Conservation (phyloP, 2,797 vertebrate genomes). For the Erethizon dorsatum region DNA sequence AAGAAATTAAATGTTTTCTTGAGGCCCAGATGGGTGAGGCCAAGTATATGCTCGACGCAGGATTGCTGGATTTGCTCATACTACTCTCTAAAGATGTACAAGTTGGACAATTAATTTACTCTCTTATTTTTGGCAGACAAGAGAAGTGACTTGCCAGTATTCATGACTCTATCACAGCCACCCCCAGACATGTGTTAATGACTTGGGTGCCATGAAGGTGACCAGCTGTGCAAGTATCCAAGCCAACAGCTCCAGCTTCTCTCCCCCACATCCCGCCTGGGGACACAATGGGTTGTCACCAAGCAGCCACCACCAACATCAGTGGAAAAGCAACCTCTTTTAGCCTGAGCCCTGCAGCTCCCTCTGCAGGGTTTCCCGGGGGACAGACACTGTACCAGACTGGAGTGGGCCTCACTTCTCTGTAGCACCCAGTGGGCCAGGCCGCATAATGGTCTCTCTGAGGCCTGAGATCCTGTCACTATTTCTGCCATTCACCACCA, state of each 20-base stretch:
- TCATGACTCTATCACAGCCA: not conserved
- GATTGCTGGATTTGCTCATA: not conserved
- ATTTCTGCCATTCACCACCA: not conserved
- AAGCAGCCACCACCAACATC: not conserved
- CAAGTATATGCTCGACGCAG: rapidly evolving
- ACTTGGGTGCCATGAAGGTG: not conserved
- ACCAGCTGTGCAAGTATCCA: rapidly evolving
- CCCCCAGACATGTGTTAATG: not conserved
- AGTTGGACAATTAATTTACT: not conserved
- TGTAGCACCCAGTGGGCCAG: rapidly evolving
- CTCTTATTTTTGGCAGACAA: not conserved
- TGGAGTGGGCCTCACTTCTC: rapidly evolving
- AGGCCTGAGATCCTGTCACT: not conserved
- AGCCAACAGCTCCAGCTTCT: not conserved
- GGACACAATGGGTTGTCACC: rapidly evolving
- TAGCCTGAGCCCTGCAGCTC: not conserved
- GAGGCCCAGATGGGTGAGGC: not conserved
- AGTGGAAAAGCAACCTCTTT: not conserved
- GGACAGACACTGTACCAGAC: rapidly evolving
- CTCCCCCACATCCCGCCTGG: not conserved
- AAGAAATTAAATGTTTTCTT: not conserved
- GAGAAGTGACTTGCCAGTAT: not conserved
- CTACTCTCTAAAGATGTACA: not conserved
- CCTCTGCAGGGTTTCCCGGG: rapidly evolving
- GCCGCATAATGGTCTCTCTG: rapidly evolving